These are phyloP conservation scores for Pseudochirops cupreus DNA, from an alignment of 2,797 vertebrate species.

Conservation along the genomic window DNA sequence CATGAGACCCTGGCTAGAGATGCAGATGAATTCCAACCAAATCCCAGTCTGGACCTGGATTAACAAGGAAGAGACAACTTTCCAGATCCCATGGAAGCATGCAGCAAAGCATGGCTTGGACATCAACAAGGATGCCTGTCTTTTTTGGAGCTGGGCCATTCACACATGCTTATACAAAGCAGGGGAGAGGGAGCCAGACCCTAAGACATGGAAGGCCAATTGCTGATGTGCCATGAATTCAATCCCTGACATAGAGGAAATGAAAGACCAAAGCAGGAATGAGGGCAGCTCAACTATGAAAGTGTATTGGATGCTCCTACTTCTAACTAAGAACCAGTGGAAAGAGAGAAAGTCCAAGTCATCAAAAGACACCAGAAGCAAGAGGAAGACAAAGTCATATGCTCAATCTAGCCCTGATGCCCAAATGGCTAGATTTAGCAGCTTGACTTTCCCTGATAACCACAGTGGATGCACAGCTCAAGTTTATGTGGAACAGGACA, in stretches of 20 bases:
- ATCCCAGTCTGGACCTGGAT: too few relatives aligned
- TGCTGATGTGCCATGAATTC: conserved; percentile 99
- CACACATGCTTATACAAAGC: conserved; percentile 95
- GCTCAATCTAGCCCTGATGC: conserved; percentile 81
- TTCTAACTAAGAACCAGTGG: conserved; percentile 86
- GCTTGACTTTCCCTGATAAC: conserved; percentile 84
- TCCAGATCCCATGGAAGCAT: conserved; percentile 98
- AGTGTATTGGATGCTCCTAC: conserved; percentile 94
- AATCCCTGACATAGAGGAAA: conserved; percentile 95
- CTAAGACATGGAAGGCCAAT: conserved; percentile 99
- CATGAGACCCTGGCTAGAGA: too few relatives aligned
- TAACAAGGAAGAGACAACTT: conserved; percentile 91
- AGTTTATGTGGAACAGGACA: conserved; percentile 86
- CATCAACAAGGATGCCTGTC: conserved; percentile 94
- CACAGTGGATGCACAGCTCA: conserved; percentile 83
- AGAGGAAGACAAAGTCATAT: conserved; percentile 82
- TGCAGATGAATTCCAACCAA: too few relatives aligned
- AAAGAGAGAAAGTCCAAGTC: conserved; percentile 90
- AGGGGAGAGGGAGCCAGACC: conserved; percentile 89
- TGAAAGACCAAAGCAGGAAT: conserved; percentile 95
- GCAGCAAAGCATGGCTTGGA: conserved; percentile 98
- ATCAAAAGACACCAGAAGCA: conserved; percentile 84
- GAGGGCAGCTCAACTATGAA: conserved; percentile 94
- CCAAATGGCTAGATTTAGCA: conserved; percentile 86
- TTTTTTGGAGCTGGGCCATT: conserved; percentile 96